Evolutionary conservation across 2,888 invertebrate species (phyloP).

Genomic region (Caenorhabditis sp.): DNA sequence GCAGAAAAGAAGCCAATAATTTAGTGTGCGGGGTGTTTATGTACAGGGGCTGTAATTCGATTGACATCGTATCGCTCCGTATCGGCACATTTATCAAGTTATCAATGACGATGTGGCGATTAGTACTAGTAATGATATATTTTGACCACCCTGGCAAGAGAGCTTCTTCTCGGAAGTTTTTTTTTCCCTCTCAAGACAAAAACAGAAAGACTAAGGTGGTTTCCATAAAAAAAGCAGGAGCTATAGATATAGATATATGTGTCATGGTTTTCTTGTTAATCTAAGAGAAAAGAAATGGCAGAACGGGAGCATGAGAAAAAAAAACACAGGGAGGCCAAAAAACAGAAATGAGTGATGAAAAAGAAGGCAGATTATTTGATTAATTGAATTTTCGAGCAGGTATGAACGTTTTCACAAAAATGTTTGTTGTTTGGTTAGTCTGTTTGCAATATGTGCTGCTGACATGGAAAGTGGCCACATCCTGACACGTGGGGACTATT

Average conservation of each 20-base stretch:
- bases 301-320: not conserved
- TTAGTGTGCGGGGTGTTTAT: not conserved
- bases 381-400: slow-evolving; percentile 46
- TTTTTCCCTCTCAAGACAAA: too few species aligned
- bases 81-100: slow-evolving; percentile 11
- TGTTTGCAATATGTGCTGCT: too few species aligned
- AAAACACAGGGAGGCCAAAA: slow-evolving; percentile 13
- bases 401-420: too few species aligned
- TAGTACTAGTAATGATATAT: slow-evolving; percentile 8
- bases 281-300: not conserved
- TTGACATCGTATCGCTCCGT: slow-evolving; percentile 4
- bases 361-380: slow-evolving; percentile 15
- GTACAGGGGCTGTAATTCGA: slow-evolving; percentile 4
- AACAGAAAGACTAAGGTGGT: too few species aligned
- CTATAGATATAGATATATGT: too few species aligned
- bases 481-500: too few species aligned
- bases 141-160: too few species aligned
- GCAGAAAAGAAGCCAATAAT: not conserved
- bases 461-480: too few species aligned
- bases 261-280: slow-evolving; percentile 29
- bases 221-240: too few species aligned
- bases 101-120: slow-evolving; percentile 6
- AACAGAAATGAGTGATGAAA: not conserved
- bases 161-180: too few species aligned
- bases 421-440: too few species aligned